Evolutionary conservation across 2,888 invertebrate species (phyloP).

Genomic region (Rhyacophila evoluta): DNA sequence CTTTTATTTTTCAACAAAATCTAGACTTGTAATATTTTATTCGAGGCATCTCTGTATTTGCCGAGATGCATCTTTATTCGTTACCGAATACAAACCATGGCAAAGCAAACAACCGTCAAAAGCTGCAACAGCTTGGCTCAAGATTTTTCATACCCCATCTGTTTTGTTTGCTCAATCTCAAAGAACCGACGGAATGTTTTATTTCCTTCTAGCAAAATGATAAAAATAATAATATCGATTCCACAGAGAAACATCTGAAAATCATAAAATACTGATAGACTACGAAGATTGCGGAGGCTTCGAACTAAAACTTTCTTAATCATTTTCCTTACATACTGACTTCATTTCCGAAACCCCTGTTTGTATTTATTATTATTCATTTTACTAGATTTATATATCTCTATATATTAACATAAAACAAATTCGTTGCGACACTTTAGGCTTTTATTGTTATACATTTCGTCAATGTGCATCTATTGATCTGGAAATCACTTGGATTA

Average conservation of each 20-base stretch:
- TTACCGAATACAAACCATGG: slow-evolving; percentile 29
- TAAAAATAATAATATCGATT: slow-evolving; percentile 33
- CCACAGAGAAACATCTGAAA: not conserved
- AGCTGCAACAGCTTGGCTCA: slow-evolving; percentile 39
- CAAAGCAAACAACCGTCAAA: slow-evolving; percentile 43
- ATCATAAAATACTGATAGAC: slow-evolving; percentile 5
- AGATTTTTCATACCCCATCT: slow-evolving; percentile 37
- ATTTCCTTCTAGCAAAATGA: slow-evolving; percentile 22
- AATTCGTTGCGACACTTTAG: too few species aligned
- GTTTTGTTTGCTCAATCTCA: slow-evolving; percentile 43
- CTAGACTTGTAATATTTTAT: not conserved
- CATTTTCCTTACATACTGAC: not conserved
- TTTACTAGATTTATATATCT: too few species aligned
- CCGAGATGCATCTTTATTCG: not conserved
- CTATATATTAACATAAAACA: too few species aligned
- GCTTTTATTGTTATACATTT: too few species aligned
- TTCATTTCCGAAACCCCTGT: too few species aligned
- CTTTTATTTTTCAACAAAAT: too few species aligned
- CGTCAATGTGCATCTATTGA: too few species aligned
- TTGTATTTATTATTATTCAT: too few species aligned
- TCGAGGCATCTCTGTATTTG: not conserved
- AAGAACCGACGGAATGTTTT: slow-evolving; percentile 38
- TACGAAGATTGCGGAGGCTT: not conserved
- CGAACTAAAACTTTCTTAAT: slow-evolving; percentile 11
- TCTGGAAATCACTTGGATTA: too few species aligned